Base-by-base conservation (phyloP, 2,113 vertebrate species). In the Neomonachus schauinslandi region DNA sequence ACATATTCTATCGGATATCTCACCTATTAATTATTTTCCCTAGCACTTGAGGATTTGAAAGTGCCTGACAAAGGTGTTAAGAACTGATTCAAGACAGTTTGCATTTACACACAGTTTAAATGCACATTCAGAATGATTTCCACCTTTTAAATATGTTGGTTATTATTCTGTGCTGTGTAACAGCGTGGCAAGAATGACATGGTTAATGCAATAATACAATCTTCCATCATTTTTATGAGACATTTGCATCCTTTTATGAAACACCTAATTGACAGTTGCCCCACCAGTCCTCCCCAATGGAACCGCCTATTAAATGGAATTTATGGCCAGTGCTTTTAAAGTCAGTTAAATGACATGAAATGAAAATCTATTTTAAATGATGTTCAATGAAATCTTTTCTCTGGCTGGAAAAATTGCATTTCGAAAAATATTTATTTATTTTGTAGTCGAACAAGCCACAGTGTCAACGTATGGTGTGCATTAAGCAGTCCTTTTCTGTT, bases 351-450 rank as follows among this genome's bases (percentile, higher is more conserved):
- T 98, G 91, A 97, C 39, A 77, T 96, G 92, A 98, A 98, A 98
- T 97, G 72, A 89, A 82, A 98, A 97, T 98, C 96, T 98, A 79
- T 81, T 98, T 98, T 96, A 97, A 97, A 98, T 97, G 93, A 84
- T 39, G 61, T 79, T 95, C 0, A 0, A 84, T 91, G 91, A 96
- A 97, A 96, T 95, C 85, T 98, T 87, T 80, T 95, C 88, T 93
- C 69, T 91, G 95, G 49, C 65, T 95, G 84, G 89, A 97, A 97
- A 97, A 96, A 76, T 46, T 57, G 26, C 51, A 65, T 91, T 97
- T 96, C 63, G 93, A 95, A 98, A 97, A 97, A 91, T 92, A 91
- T 21, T 21, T 97, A 89, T 97, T 97, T 96, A 77, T 92, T 92
- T 5, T 91, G 39, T 92, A 53, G 14, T 79, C 92, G 69, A 95